phyloP scores from a whole-genome alignment of 2,888 invertebrate species.

The Sialis fuliginosa region DNA sequence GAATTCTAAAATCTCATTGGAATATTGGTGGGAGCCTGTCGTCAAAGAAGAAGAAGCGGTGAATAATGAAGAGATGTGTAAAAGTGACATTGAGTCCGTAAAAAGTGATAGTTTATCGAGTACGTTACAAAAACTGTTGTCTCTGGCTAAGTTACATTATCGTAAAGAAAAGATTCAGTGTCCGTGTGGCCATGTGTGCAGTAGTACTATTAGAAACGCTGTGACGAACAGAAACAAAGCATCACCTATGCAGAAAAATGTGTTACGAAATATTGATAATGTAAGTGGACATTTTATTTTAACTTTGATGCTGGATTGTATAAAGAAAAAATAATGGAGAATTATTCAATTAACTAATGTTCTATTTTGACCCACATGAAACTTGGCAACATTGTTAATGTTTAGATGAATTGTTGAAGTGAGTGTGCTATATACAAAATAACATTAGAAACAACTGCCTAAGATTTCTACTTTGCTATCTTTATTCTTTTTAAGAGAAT shows the following conservation, averaged over 20 bases:
- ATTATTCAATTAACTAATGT: too few species aligned
- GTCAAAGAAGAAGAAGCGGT: conserved; percentile 6
- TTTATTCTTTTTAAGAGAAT: too few species aligned
- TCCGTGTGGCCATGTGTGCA: conserved; percentile 38
- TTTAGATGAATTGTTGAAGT: too few species aligned
- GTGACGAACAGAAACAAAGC: background rate
- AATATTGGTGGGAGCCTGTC: conserved; percentile 58
- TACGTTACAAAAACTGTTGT: conserved; percentile 34
- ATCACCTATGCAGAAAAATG: conserved; percentile 5
- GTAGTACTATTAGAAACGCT: conserved; percentile 3
- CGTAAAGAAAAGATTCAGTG: conserved; percentile 27
- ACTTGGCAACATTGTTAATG: too few species aligned
- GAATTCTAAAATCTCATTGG: conserved; percentile 54
- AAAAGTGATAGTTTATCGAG: conserved; percentile 11
- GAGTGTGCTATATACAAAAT: too few species aligned
- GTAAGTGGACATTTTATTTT: background rate
- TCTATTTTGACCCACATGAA: too few species aligned
- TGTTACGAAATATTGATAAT: background rate
- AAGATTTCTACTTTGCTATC: too few species aligned
- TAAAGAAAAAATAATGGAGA: too few species aligned
- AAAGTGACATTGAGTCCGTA: background rate
- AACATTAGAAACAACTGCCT: too few species aligned
- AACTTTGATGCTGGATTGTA: too few species aligned
- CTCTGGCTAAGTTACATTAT: conserved; percentile 30
- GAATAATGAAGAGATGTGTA: conserved; percentile 8